These are phyloP conservation scores for Andricus quercusramuli DNA, from an alignment of 2,888 invertebrate genomes.

Conservation along the genomic window DNA sequence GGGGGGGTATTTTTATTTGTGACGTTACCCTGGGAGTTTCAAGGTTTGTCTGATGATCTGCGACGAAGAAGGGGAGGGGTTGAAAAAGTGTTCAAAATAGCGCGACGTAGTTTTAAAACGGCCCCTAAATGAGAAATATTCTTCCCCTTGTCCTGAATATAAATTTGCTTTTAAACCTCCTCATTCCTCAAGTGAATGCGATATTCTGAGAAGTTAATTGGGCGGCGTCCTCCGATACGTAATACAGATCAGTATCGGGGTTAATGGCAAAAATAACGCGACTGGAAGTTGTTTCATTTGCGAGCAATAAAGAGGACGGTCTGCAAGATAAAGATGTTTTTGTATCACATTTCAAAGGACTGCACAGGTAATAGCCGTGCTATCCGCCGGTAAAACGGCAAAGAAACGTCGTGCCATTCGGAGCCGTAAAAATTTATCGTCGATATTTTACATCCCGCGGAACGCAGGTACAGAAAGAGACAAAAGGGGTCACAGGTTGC, in stretches of 20 bases:
- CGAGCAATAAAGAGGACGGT: slow-evolving; percentile 30
- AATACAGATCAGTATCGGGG: slow-evolving; percentile 12
- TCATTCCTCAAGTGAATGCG: not conserved
- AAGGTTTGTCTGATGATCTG: no score
- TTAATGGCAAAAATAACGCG: slow-evolving; percentile 29
- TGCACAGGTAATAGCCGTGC: slow-evolving; percentile 22
- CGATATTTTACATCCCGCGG: slow-evolving; percentile 36
- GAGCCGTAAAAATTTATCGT: slow-evolving; percentile 41
- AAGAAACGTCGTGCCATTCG: slow-evolving; percentile 34
- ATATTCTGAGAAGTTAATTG: slow-evolving; percentile 1
- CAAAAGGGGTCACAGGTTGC: slow-evolving; percentile 37
- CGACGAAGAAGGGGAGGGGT: no score
- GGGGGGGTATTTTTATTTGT: no score
- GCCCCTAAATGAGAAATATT: not conserved
- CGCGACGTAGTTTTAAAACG: no score
- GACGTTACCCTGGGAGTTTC: no score
- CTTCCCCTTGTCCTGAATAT: not conserved
- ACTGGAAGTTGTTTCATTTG: slow-evolving; percentile 25
- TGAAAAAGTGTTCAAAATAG: no score
- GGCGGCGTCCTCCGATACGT: not conserved
- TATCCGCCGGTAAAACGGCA: slow-evolving; percentile 11
- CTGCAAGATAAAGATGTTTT: slow-evolving; percentile 40
- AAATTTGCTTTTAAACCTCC: not conserved
- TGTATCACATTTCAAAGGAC: slow-evolving; percentile 37
- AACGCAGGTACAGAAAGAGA: slow-evolving; percentile 27